A percentile compares a stretch with the other conserved stretches of the same genome.
Conservation (phyloP, 2,113 vertebrate genomes). For the Microcebus murinus region DNA sequence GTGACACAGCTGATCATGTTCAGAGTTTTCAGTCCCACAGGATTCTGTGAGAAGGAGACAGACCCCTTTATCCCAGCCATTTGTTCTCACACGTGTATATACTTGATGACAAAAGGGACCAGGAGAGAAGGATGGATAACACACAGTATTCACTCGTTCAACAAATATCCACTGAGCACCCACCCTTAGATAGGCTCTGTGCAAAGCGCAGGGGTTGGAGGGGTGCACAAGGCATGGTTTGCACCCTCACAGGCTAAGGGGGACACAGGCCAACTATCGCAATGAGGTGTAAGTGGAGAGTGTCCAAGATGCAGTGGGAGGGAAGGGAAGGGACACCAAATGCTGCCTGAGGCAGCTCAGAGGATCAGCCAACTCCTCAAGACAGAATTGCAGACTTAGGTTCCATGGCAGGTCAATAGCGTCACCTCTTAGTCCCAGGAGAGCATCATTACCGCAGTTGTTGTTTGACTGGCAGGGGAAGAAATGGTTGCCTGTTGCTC, state of each 20-base stretch:
- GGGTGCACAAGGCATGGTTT: neutral
- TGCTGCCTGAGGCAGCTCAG: neutral
- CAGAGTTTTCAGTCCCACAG: neutral
- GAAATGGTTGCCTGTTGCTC: neutral
- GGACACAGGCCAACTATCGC: neutral
- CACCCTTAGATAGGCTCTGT: neutral
- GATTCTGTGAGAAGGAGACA: neutral
- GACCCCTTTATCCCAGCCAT: neutral
- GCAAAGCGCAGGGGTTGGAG: neutral
- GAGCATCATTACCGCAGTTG: neutral
- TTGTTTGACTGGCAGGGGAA: neutral
- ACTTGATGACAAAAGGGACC: neutral
- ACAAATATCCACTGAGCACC: neutral
- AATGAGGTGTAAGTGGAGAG: neutral
- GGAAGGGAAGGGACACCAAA: neutral
- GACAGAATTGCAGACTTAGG: neutral
- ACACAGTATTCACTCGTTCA: neutral
- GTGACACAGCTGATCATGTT: neutral
- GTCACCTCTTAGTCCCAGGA: neutral
- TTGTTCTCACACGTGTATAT: neutral
- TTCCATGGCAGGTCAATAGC: neutral
- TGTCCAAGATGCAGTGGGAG: accelerated
- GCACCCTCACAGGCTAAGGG: neutral
- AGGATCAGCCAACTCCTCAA: neutral
- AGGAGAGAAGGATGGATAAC: neutral